Conservation (phyloP, 1,140 invertebrate species). For the Magallana gigas region DNA sequence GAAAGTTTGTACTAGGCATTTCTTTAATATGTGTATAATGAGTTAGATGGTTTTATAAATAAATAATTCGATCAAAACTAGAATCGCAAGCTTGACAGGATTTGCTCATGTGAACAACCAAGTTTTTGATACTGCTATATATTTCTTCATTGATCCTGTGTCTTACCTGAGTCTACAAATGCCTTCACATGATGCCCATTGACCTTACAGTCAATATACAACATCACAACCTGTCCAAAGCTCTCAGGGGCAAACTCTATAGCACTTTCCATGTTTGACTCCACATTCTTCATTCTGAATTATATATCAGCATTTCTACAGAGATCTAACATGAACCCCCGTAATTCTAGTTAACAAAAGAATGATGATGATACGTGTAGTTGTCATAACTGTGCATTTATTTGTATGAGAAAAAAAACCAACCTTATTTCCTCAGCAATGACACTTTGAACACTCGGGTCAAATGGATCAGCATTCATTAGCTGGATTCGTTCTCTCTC, state of each 20-base stretch:
- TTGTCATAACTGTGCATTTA: background rate
- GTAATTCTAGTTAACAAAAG: background rate
- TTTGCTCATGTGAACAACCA: too few relatives aligned
- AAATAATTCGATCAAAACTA: too few relatives aligned
- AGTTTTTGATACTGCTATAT: too few relatives aligned
- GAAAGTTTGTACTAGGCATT: too few relatives aligned
- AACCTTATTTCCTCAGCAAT: slow-evolving; percentile 95
- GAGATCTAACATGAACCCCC: too few relatives aligned
- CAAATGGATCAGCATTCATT: slow-evolving; percentile 96
- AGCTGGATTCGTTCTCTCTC: slow-evolving; percentile 91
- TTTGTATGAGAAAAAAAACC: background rate
- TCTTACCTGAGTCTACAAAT: slow-evolving; percentile 95
- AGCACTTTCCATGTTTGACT: slow-evolving; percentile 98
- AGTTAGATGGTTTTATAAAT: too few relatives aligned
- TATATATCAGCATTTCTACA: background rate
- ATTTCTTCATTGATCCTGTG: too few relatives aligned
- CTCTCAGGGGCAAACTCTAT: slow-evolving; percentile 99
- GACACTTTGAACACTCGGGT: slow-evolving; percentile 94
- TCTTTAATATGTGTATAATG: too few relatives aligned
- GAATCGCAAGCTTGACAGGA: too few relatives aligned
- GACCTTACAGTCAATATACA: slow-evolving; percentile 89
- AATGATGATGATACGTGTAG: background rate
- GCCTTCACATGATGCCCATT: slow-evolving; percentile 98
- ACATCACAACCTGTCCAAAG: slow-evolving; percentile 97
- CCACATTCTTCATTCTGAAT: slow-evolving; percentile 92